These are phyloP conservation scores for Ips nitidus DNA, from an alignment of 1,140 invertebrate species.

Conservation along the genomic window DNA sequence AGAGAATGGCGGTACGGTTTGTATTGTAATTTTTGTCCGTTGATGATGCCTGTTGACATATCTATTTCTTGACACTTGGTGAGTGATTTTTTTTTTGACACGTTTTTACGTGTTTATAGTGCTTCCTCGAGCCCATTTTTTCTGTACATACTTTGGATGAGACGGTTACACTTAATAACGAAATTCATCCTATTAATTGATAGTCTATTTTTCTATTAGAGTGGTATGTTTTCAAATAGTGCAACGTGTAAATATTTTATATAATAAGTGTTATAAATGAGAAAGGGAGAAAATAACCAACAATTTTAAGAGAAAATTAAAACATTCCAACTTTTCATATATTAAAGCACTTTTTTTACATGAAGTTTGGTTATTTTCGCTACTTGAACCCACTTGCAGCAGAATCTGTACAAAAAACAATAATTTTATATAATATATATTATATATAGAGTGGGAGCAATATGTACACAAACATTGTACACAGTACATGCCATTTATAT, in stretches of 20 bases:
- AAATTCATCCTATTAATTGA: slow-evolving; percentile 20
- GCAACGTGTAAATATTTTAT: slow-evolving; percentile 38
- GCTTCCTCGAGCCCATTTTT: slow-evolving; percentile 19
- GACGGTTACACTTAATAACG: too few relatives aligned
- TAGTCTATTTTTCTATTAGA: slow-evolving; percentile 47
- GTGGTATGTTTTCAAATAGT: slow-evolving; percentile 48
- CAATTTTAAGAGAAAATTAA: slow-evolving; percentile 20
- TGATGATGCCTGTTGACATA: background rate
- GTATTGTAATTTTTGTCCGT: background rate
- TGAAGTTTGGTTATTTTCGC: slow-evolving; percentile 45
- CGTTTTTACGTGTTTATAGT: slow-evolving; percentile 10
- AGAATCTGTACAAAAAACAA: slow-evolving; percentile 38
- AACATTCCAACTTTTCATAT: background rate
- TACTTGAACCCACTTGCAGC: slow-evolving; percentile 39
- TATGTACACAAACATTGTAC: slow-evolving; percentile 45
- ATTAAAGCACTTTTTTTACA: slow-evolving; percentile 42
- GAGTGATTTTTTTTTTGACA: slow-evolving; percentile 5
- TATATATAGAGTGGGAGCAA: too few relatives aligned
- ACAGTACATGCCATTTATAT: slow-evolving; percentile 40
- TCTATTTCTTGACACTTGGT: slow-evolving; percentile 17
- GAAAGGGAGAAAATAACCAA: slow-evolving; percentile 48
- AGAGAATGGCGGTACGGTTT: background rate
- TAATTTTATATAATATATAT: slow-evolving; percentile 32
- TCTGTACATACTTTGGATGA: slow-evolving; percentile 13
- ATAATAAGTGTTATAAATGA: background rate